These are phyloP conservation scores for Eira barbara DNA, from an alignment of 2,113 vertebrate species.

Conservation along the genomic window DNA sequence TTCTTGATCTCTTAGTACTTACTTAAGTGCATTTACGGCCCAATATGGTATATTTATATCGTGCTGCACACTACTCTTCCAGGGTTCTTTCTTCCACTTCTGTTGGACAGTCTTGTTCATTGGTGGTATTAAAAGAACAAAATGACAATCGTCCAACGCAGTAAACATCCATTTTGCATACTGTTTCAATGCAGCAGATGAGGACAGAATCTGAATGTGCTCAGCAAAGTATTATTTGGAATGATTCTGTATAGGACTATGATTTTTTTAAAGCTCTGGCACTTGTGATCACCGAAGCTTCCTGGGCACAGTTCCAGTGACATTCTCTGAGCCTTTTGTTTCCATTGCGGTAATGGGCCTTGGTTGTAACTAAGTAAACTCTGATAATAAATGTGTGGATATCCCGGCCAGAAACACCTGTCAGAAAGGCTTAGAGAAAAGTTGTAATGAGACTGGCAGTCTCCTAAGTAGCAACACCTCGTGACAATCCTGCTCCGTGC, in stretches of 20 bases:
- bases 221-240: not conserved
- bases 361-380: not conserved
- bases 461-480: not conserved
- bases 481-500: not conserved
- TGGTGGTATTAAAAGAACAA: slow-evolving; percentile 24
- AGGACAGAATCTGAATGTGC: not conserved
- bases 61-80: not conserved
- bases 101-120: not conserved
- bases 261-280: not conserved
- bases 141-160: not conserved
- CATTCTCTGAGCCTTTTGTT: not conserved
- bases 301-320: not conserved
- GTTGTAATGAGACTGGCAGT: not conserved
- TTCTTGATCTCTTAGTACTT: not conserved
- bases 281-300: not conserved
- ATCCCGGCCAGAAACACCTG: not conserved
- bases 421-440: not conserved
- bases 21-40: not conserved
- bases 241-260: not conserved
- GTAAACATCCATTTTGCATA: not conserved
- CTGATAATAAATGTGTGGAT: not conserved
- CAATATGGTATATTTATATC: not conserved
- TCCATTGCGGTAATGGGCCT: not conserved
- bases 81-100: not conserved
- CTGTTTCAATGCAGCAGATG: not conserved